Evolutionary conservation across 2,113 vertebrate species (phyloP), one percentile per base, ranked within the genome.

Genomic region (Chascanopsetta lugubris): DNA sequence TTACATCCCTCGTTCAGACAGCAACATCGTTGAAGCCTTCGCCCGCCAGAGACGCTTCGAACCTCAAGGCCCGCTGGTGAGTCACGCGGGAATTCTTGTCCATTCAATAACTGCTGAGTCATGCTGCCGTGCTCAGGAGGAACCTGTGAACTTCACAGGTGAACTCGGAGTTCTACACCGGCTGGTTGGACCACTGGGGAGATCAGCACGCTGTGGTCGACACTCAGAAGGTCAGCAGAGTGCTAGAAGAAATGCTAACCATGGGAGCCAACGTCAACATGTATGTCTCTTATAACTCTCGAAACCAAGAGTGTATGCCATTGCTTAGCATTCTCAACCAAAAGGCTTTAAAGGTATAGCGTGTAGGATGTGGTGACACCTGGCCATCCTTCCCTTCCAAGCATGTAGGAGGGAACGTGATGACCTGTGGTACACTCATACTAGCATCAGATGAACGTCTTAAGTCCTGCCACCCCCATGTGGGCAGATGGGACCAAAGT

Each of bases 171-270:
- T 98, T 96, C 87, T 99, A 99, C 81, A 96, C 95, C 0, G 97
- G 97, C 36, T 99, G 97, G 97, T 84, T 99, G 93, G 97, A 99
- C 85, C 96, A 99, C 91, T 99, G 97, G 97, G 95, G 95, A 4
- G 93, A 92, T 53, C 86, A 82, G 0, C 97, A 99, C 0, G 91
- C 94, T 8, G 84, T 77, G 22, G 90, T 88, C 62, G 84, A 92
- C 2, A 18, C 83, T 0, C 53, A 38, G 0, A 79, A 42, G 62
- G 93, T 97, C 79, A 93, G 92, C 83, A 77, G 0, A 63, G 88
- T 92, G 34, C 91, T 99, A 36, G 84, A 85, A 74, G 87, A 93
- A 24, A 95, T 99, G 89, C 92, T 99, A 79, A 66, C 82, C 69
- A 77, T 95, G 86, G 95, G 95, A 80, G 97, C 96, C 93, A 99